Evolutionary conservation across 2,888 invertebrate species (phyloP), one percentile per base, ranked within the genome.

Genomic region (Orchesellides sinensis): DNA sequence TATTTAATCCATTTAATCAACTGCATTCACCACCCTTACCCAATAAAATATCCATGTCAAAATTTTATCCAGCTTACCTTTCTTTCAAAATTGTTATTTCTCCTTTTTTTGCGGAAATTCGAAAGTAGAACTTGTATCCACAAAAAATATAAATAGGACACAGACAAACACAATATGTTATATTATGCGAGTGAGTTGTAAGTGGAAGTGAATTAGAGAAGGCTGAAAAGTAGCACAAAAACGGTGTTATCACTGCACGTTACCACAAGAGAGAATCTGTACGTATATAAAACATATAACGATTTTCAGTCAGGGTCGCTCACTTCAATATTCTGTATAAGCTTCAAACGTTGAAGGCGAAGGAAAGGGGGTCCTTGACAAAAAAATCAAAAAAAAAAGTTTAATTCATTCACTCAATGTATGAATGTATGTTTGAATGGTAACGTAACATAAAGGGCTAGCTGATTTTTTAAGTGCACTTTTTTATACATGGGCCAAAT

Each of bases 291-390:
- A 66, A 27, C n/a, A 68, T 49, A 35, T 35, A 78, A 78, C 61
- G 29, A 29, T 69, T 32, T n/a, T 72, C 54, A 70, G 63, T 79
- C 79, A 79, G 70, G 79, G 79, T 72, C 79, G 25, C 70, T 72
- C 35, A 65, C 10, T 35, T 65, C 59, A 45, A 32, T 21, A 52
- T 17, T 35, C 29, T 0, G 63, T 59, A 4, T 59, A 29, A 19
- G 4, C 23, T 25, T 27, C 25, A 27, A 6, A 10, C 47, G 66
- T 32, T 78, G 79, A 79, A 79, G 79, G 79, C 79, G 79, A 79
- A 79, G 79, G 79, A 79, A 79, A 79, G 65, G 79, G 79, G 79
- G 79, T 79, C 79, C 79, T 79, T 79, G 79, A 79, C 79, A 79
- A 79, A 72, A 79, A 49, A 72, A 65, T 70, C 68, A 40, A 75